phyloP scores from a whole-genome alignment of 2,113 vertebrate species.

The Toxostoma redivivum region DNA sequence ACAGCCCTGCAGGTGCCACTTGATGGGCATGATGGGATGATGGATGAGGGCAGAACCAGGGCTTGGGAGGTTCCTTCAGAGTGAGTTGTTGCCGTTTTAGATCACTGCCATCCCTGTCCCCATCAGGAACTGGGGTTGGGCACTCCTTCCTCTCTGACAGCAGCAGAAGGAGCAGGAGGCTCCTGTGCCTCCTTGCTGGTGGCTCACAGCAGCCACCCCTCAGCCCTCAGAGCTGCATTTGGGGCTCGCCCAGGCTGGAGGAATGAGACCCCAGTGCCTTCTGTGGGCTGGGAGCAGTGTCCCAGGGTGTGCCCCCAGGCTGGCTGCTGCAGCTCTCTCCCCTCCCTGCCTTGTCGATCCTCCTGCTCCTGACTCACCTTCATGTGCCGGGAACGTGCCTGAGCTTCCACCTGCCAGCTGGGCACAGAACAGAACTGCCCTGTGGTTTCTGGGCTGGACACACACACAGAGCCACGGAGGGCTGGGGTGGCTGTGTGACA shows the following conservation, averaged over 20 bases:
- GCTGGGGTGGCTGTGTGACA: not conserved
- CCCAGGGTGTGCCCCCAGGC: not conserved
- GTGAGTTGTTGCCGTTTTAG: fast-evolving
- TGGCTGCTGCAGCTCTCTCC: not conserved
- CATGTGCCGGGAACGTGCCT: fast-evolving
- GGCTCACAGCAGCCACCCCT: not conserved
- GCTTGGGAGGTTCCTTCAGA: not conserved
- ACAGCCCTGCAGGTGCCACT: not conserved
- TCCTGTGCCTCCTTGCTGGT: not conserved
- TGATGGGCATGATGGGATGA: no score
- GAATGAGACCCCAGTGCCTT: fast-evolving
- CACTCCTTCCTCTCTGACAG: not conserved
- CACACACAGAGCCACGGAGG: fast-evolving
- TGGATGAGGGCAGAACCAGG: not conserved
- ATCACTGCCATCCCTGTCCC: not conserved
- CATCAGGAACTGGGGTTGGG: not conserved
- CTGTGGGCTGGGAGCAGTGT: fast-evolving
- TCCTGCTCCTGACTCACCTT: not conserved
- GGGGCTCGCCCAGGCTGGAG: not conserved
- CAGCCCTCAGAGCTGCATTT: not conserved
- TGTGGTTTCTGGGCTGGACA: not conserved
- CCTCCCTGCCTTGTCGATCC: fast-evolving
- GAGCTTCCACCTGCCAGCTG: not conserved
- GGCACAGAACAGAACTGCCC: not conserved
- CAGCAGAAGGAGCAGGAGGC: not conserved